These are phyloP conservation scores for Magallana ariakensis DNA, from an alignment of 1,140 invertebrate species.

Conservation along the genomic window DNA sequence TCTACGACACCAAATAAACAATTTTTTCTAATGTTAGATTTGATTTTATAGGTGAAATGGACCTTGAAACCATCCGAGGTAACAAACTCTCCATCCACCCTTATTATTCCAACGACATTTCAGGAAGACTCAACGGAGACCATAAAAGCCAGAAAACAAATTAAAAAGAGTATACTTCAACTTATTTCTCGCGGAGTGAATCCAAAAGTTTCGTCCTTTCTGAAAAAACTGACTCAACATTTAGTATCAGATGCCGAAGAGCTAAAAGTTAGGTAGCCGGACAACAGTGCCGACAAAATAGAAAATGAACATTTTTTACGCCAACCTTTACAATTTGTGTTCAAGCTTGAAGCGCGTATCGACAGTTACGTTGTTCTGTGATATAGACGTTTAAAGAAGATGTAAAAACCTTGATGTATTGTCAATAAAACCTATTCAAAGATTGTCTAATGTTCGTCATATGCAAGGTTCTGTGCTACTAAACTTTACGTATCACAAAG, in stretches of 20 bases:
- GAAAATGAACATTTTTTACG: neutral
- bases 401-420: neutral
- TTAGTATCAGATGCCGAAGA: neutral
- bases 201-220: constrained; percentile 7
- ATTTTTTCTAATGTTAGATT: neutral
- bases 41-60: neutral
- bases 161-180: neutral
- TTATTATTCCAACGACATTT: neutral
- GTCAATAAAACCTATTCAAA: neutral
- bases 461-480: neutral
- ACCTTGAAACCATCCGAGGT: neutral
- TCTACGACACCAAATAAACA: neutral
- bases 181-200: constrained; percentile 2
- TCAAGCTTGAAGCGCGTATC: neutral
- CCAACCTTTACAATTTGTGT: constrained; percentile 3
- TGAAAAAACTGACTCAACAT: constrained; percentile 18
- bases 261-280: neutral
- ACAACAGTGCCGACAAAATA: neutral
- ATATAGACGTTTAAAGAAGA: neutral
- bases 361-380: neutral
- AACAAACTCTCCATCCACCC: neutral
- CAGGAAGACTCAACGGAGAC: neutral
- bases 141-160: neutral
- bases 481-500: neutral
- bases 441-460: neutral